Evolutionary conservation across 2,113 vertebrate genomes (phyloP).

Genomic region (Pavo muticus): DNA sequence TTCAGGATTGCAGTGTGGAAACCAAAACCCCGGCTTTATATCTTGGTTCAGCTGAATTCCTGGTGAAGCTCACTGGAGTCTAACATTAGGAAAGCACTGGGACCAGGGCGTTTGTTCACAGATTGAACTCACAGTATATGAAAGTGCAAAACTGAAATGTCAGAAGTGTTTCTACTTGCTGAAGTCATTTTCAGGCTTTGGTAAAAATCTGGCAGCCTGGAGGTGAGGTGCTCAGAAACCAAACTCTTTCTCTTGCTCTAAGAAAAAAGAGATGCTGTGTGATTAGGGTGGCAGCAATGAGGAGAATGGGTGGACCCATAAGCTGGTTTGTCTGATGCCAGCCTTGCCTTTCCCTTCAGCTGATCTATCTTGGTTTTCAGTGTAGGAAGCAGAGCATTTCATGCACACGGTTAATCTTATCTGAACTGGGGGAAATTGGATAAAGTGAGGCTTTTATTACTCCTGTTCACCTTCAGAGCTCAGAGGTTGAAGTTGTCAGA

Average conservation of each 20-base stretch:
- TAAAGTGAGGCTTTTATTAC: background rate
- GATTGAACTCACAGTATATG: background rate
- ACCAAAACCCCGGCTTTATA: conserved; percentile 1
- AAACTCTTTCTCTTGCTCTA: background rate
- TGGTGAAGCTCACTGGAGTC: background rate
- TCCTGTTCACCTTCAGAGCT: background rate
- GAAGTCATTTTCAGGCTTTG: background rate
- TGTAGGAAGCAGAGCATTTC: background rate
- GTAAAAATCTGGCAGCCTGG: background rate
- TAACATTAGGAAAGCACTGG: background rate
- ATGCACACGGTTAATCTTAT: background rate
- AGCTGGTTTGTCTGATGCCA: background rate
- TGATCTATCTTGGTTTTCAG: background rate
- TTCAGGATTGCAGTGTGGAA: conserved; percentile 7
- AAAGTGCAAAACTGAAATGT: background rate
- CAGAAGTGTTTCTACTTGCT: background rate
- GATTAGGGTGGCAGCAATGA: background rate
- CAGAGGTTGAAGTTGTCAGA: conserved; percentile 21
- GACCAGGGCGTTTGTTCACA: background rate
- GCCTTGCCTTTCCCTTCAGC: background rate
- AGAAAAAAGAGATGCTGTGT: background rate
- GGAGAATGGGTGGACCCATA: background rate
- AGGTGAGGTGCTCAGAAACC: background rate
- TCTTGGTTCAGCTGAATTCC: background rate
- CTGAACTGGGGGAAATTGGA: background rate